Evolutionary conservation across 2,888 invertebrate species (phyloP), one percentile per base, ranked within the genome.

Genomic region (Mythimna impura): DNA sequence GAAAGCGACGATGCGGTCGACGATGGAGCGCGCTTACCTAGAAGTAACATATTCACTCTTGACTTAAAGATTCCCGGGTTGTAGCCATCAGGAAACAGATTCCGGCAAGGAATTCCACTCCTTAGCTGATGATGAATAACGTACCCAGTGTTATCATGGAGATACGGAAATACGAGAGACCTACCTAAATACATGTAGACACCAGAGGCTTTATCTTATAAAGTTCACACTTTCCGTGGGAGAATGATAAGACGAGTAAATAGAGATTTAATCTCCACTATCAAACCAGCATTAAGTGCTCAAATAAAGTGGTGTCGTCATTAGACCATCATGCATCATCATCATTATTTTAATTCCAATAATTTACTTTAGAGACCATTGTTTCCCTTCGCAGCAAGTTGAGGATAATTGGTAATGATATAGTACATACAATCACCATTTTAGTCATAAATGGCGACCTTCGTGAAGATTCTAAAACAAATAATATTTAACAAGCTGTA

Each of bases 331-430:
- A 77, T 73, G 36, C 30, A 34, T 54, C 78, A 77, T 73, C 80
- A 66, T 82, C 60, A 78, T 81, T 81, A 82, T 81, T 78, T 78
- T 82, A 71, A 78, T 81, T 71, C 62, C 36, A 74, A 68, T 82
- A 62, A 80, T 74, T 68, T 78, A 40, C 67, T 71, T 55, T 34
- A 50, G 66, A 61, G 25, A 47, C 81, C 54, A 78, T 81, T 81
- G 81, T 82, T 75, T 78, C 40, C 65, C 52, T 71, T 71, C 36
- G 34, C 50, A 68, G 60, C 81, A 73, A 61, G 74, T 80, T 78
- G 60, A 54, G 69, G 73, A 73, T 73, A 81, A 81, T 80, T 80
- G 80, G 68, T 65, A 71, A 57, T 79, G 55, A 61, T 67, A 68
- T 52, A 40, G 50, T 71, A 65, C 47, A 71, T 60, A 40, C 60